phyloP scores from a whole-genome alignment of 2,797 vertebrate species.

The Coreius guichenoti region DNA sequence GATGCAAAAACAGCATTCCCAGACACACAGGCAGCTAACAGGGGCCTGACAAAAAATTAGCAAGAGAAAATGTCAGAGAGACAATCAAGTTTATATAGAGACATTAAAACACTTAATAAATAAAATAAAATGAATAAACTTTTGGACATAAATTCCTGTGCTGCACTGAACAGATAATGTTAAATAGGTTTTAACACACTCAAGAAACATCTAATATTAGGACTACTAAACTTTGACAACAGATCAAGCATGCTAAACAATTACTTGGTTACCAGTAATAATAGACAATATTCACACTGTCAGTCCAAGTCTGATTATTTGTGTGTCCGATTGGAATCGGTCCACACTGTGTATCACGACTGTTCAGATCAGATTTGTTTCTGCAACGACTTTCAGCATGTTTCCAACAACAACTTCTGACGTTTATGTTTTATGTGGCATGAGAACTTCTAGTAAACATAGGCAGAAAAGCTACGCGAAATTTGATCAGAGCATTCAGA shows the following conservation, averaged over 20 bases:
- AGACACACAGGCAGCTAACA: slow-evolving; percentile 55
- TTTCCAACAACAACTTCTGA: neutral
- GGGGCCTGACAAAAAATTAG: slow-evolving; percentile 49
- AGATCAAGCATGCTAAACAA: neutral
- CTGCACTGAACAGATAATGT: neutral
- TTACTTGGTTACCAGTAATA: neutral
- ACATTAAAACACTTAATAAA: neutral
- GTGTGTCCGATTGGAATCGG: neutral
- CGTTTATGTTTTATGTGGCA: neutral
- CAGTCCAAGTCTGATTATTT: neutral
- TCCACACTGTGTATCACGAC: neutral
- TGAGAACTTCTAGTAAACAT: neutral
- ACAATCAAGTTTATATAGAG: neutral
- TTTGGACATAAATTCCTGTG: neutral
- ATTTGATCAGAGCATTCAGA: neutral
- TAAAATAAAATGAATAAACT: neutral
- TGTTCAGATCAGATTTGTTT: neutral
- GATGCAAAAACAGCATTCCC: slow-evolving; percentile 74
- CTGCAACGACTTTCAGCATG: neutral
- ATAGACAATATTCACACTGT: neutral
- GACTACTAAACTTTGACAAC: neutral
- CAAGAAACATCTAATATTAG: neutral
- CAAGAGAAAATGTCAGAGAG: neutral
- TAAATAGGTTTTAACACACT: neutral
- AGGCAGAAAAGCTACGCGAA: neutral